These are phyloP conservation scores for Osmoderma eremita DNA, from an alignment of 2,888 invertebrate genomes.

Conservation along the genomic window DNA sequence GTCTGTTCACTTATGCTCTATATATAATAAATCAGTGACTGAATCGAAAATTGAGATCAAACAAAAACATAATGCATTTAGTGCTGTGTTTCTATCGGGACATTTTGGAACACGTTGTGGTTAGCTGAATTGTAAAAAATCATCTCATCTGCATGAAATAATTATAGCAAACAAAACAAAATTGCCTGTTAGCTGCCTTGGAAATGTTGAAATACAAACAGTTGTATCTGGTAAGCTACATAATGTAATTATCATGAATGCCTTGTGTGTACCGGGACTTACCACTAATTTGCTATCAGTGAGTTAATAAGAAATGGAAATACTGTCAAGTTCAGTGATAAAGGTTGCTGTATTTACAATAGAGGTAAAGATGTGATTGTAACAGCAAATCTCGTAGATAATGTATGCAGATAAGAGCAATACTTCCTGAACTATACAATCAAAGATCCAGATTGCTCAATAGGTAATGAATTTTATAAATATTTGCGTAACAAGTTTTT, in stretches of 20 bases:
- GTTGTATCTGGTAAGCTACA: background rate
- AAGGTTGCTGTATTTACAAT: conserved; percentile 18
- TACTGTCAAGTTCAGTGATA: background rate
- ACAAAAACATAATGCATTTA: no score
- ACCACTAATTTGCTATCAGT: conserved; percentile 17
- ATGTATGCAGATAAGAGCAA: conserved; percentile 16
- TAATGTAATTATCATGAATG: conserved; percentile 10
- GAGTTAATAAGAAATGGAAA: conserved; percentile 15
- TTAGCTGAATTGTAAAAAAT: background rate
- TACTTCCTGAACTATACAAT: no score
- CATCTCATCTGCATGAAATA: background rate
- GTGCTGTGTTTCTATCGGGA: no score
- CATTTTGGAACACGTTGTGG: conserved; percentile 16
- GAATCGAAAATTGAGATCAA: no score
- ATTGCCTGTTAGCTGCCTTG: background rate
- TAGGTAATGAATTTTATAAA: no score
- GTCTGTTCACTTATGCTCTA: no score
- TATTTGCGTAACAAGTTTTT: no score
- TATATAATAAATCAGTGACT: no score
- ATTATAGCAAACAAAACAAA: conserved; percentile 2
- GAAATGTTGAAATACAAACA: conserved; percentile 2
- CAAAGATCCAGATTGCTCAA: no score
- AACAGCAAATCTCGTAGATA: conserved; percentile 5
- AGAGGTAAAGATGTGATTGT: conserved; percentile 6
- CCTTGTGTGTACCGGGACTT: conserved; percentile 13